Base-by-base conservation (phyloP, 2,797 vertebrate genomes). In the Prionace glauca region DNA sequence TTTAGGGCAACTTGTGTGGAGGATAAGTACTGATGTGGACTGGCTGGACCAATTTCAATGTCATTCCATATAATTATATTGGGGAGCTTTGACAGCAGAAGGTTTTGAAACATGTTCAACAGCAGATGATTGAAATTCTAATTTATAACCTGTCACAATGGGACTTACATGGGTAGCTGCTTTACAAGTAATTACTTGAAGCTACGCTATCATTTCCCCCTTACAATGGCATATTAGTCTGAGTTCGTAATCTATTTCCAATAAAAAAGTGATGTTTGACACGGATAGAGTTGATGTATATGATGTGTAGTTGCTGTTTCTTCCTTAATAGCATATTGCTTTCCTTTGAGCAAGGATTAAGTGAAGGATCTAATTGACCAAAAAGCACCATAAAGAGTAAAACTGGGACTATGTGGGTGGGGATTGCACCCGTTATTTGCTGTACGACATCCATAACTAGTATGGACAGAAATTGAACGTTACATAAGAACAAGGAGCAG, bases 221-320 rank as follows among this genome's bases (percentile, higher is more conserved):
- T 36, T 67, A 69, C 18, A 4, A 24, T 92, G 32, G 87, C 8
- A 92, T 24, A 92, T 36, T 18, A 90, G 87, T 90, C 29, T 60
- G 60, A 90, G 32, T 69, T 92, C 62, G 62, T 41, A 92, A 92
- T 41, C 29, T 36, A 92, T 92, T 92, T 41, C n/a, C 90, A 92
- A 92, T 11, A 41, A 22, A 69, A 92, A 69, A 2, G 45, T 18
- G n/a, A 92, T 92, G 62, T 10, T 65, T 67, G 90, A 92, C 0
- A 1, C 60, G 22, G 86, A 32, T 24, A 32, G 72, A 77, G 16
- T 12, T 90, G 2, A 24, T 92, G 22, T 67, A 8, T 36, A 20
- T 41, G 29, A 56, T 60, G 60, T 16, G 90, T 67, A 36, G 62
- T 36, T 65, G 16, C 11, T 91, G 32, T 62, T 65, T 67, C 11